phyloP scores from a whole-genome alignment of 2,888 invertebrate genomes.

The Odontocolon sp. region DNA sequence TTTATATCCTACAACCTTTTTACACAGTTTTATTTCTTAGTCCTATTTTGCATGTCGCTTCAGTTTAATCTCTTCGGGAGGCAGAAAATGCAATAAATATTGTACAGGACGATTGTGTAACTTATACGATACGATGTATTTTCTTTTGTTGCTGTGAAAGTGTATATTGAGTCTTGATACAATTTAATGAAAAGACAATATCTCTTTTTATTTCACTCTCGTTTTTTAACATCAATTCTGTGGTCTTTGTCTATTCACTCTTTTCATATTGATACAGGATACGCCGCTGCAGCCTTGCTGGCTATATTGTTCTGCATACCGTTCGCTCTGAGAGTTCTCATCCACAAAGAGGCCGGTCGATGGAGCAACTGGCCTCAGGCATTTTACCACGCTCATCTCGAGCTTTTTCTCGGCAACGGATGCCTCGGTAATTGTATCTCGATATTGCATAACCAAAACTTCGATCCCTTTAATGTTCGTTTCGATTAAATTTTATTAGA shows the following conservation, averaged over 20 bases:
- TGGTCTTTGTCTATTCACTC: slow-evolving; percentile 6
- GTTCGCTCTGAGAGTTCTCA: slow-evolving; percentile 85
- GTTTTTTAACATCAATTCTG: neutral
- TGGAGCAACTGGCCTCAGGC: slow-evolving; percentile 86
- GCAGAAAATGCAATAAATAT: neutral
- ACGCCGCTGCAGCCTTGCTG: slow-evolving; percentile 89
- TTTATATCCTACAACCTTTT: slow-evolving; percentile 1
- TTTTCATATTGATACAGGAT: slow-evolving; percentile 81
- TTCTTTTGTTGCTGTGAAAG: neutral
- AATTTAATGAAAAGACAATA: slow-evolving; percentile 9
- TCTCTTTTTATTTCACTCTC: slow-evolving; percentile 34
- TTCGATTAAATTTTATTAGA: neutral
- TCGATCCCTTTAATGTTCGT: neutral
- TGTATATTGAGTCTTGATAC: neutral
- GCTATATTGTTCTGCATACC: slow-evolving; percentile 88
- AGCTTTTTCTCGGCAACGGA: slow-evolving; percentile 88
- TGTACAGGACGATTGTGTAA: neutral
- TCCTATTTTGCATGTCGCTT: slow-evolving; percentile 1
- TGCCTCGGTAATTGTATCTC: slow-evolving; percentile 83
- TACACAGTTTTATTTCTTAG: neutral
- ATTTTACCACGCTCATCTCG: slow-evolving; percentile 87
- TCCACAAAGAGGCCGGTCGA: slow-evolving; percentile 85
- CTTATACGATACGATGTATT: neutral
- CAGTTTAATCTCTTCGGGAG: slow-evolving; percentile 3
- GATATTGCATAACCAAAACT: slow-evolving; percentile 5